Evolutionary conservation across 2,113 vertebrate genomes (phyloP).

Genomic region (Chroicocephalus ridibundus): DNA sequence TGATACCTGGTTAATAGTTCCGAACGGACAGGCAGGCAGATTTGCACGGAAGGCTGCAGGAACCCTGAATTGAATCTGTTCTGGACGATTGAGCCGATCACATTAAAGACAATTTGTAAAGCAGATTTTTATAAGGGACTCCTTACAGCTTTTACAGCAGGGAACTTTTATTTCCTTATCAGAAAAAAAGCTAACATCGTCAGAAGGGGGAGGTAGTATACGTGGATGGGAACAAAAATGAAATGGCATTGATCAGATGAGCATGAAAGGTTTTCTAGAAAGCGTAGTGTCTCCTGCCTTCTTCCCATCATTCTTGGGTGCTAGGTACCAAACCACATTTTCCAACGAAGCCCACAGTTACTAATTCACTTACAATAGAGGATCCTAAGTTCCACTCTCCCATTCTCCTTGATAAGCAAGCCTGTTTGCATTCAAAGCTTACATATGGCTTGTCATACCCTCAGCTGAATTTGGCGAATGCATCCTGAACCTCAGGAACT

Average conservation of each 20-base stretch:
- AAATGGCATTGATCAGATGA: constrained; percentile 8
- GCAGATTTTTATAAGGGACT: constrained; percentile 9
- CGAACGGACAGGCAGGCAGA: background rate
- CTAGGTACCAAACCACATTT: background rate
- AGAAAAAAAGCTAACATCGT: constrained; percentile 22
- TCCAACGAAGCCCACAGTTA: background rate
- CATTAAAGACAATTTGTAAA: constrained; percentile 40
- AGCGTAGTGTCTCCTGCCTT: background rate
- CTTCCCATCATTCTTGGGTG: background rate
- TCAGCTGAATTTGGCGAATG: background rate
- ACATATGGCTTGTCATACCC: background rate
- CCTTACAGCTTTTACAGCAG: constrained; percentile 9
- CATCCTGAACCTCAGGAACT: background rate
- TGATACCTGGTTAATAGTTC: background rate
- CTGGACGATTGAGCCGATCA: background rate
- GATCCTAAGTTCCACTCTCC: background rate
- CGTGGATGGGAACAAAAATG: background rate
- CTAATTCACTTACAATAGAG: background rate
- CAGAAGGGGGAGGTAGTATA: background rate
- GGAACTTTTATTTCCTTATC: constrained; percentile 39
- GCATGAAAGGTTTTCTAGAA: background rate
- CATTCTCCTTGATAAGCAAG: background rate
- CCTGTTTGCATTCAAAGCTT: background rate
- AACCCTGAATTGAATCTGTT: background rate
- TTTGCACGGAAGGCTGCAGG: background rate